phyloP scores from a whole-genome alignment of 2,797 vertebrate species.

The Sternarchorhynchus goeldii region DNA sequence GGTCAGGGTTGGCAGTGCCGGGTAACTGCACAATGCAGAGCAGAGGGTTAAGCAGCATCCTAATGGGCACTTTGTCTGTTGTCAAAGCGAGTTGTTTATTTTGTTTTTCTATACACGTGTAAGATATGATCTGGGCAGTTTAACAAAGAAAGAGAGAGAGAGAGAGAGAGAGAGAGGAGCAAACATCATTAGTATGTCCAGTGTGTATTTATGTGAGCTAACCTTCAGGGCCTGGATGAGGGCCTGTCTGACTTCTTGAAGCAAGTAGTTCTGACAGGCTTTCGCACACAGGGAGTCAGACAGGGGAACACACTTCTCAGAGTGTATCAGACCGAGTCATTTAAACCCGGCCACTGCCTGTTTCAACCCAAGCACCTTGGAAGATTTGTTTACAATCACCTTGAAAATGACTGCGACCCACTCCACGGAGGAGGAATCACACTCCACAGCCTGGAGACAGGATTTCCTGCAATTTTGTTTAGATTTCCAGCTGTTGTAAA shows the following conservation, averaged over 20 bases:
- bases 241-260: conserved; percentile 77
- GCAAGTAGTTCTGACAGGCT: conserved; percentile 71
- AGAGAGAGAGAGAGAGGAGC: not conserved
- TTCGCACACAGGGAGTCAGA: conserved; percentile 64
- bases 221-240: conserved; percentile 78
- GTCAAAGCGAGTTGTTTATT: conserved; percentile 12
- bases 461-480: conserved; percentile 58
- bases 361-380: not conserved
- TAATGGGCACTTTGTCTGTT: not conserved
- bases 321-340: conserved; percentile 3
- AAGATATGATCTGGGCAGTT: conserved; percentile 44
- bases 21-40: too few species aligned
- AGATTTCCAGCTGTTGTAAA: conserved; percentile 45
- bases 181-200: conserved; percentile 79
- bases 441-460: conserved; percentile 35
- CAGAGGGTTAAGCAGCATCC: too few species aligned
- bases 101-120: conserved; percentile 29
- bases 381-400: conserved; percentile 43
- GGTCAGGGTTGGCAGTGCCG: not conserved
- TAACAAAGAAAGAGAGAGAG: conserved; percentile 21
- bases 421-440: not conserved
- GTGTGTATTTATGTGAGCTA: conserved; percentile 72
- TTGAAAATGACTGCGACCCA: conserved; percentile 58
- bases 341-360: not conserved
- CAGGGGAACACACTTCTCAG: not conserved